Evolutionary conservation across 1,140 invertebrate species (phyloP).

Genomic region (Camponotus vicinus): DNA sequence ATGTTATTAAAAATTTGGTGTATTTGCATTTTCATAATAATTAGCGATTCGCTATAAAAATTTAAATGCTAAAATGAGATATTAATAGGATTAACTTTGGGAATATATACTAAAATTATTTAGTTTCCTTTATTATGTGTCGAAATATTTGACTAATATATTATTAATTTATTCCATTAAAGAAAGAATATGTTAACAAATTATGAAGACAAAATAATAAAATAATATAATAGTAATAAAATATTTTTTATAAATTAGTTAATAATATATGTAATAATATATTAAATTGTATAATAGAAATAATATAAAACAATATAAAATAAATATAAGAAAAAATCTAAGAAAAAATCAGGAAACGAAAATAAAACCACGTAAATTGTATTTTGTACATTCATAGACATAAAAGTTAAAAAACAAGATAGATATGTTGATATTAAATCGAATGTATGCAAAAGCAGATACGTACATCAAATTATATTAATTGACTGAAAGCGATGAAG

Average conservation of each 20-base stretch:
- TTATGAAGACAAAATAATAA: background rate
- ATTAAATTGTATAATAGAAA: background rate
- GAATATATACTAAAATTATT: background rate
- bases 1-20: background rate
- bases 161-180: background rate
- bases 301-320: background rate
- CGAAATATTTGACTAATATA: constrained; percentile 11
- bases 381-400: no score
- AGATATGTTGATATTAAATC: constrained; percentile 10
- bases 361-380: background rate
- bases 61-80: background rate
- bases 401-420: constrained; percentile 30
- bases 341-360: background rate
- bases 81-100: background rate
- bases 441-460: constrained; percentile 28
- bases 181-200: background rate
- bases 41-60: background rate
- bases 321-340: background rate
- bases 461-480: constrained; percentile 32
- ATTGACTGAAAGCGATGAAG: constrained; percentile 13
- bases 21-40: background rate
- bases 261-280: background rate
- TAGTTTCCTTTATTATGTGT: background rate
- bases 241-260: background rate
- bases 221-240: background rate